Evolutionary conservation across 2,888 invertebrate species (phyloP).

Genomic region (Heteromyza rotundicornis): DNA sequence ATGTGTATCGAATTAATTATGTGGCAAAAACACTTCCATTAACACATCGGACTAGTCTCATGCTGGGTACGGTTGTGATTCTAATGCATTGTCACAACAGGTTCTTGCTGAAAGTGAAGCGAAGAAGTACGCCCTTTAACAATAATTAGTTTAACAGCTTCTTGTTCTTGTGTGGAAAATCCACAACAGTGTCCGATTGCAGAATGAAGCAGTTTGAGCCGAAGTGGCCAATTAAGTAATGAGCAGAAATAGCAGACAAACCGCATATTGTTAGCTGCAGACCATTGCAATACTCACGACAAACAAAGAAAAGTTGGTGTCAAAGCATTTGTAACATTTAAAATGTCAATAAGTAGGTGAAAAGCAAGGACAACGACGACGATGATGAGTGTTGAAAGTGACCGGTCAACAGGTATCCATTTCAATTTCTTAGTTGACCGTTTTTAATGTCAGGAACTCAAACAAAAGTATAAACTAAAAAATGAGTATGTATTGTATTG

Average conservation of each 20-base stretch:
- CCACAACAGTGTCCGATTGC: not conserved
- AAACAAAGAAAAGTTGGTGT: not conserved
- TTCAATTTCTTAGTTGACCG: too few relatives aligned
- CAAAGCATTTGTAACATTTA: not conserved
- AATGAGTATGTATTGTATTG: too few relatives aligned
- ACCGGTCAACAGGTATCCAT: not conserved
- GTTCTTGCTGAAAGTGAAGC: slow-evolving; percentile 23
- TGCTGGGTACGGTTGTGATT: not conserved
- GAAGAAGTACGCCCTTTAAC: not conserved
- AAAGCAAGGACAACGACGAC: not conserved
- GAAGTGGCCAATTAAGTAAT: slow-evolving; percentile 54
- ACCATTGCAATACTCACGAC: not conserved
- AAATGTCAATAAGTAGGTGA: too few relatives aligned
- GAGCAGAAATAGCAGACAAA: slow-evolving; percentile 35
- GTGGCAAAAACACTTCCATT: too few relatives aligned
- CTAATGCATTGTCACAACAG: slow-evolving; percentile 13
- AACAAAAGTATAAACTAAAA: too few relatives aligned
- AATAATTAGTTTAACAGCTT: slow-evolving; percentile 56
- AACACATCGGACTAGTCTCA: not conserved
- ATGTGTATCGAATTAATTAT: too few relatives aligned
- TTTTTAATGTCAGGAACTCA: too few relatives aligned
- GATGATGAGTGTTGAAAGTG: not conserved
- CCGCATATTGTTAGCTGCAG: slow-evolving; percentile 30
- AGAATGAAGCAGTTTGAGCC: not conserved
- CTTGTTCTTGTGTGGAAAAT: slow-evolving; percentile 22